Evolutionary conservation across 1,140 invertebrate genomes (phyloP).

Genomic region (Scaptomyza graminum): DNA sequence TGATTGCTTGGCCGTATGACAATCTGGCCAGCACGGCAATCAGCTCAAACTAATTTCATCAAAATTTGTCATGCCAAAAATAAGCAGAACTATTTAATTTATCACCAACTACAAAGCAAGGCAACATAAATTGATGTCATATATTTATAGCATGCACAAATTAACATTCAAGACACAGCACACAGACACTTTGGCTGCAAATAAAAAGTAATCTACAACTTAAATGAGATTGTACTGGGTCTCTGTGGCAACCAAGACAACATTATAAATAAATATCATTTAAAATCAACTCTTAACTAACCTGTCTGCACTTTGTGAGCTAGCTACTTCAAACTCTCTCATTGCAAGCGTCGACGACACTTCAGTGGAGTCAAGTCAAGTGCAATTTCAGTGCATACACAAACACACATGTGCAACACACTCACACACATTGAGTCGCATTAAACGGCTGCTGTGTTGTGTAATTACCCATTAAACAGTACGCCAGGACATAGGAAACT

Average conservation of each 20-base stretch:
- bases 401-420: slow-evolving; percentile 6
- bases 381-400: slow-evolving; percentile 55
- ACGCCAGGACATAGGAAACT: slow-evolving; percentile 45
- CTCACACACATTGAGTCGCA: slow-evolving; percentile 15
- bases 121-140: slow-evolving; percentile 24
- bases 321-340: slow-evolving; percentile 37
- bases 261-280: slow-evolving; percentile 81
- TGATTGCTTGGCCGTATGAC: slow-evolving; percentile 15
- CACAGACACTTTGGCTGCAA: slow-evolving; percentile 12
- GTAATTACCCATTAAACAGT: slow-evolving; percentile 77
- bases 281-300: slow-evolving; percentile 78
- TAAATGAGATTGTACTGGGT: slow-evolving; percentile 63
- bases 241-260: slow-evolving; percentile 33
- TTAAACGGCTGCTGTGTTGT: slow-evolving; percentile 69
- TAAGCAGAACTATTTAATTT: slow-evolving; percentile 48
- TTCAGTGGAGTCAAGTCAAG: slow-evolving; percentile 58
- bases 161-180: slow-evolving; percentile 19
- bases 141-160: slow-evolving; percentile 52
- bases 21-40: slow-evolving; percentile 21
- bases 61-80: slow-evolving; percentile 38
- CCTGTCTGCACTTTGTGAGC: slow-evolving; percentile 74
- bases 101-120: slow-evolving; percentile 22
- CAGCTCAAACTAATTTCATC: slow-evolving; percentile 58
- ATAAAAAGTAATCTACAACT: slow-evolving; percentile 74
- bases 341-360: slow-evolving; percentile 26